A percentile compares a stretch with the other conserved stretches of the same genome.
These are phyloP conservation scores for Bombus superbus DNA, from an alignment of 1,140 invertebrate species.

Conservation along the genomic window DNA sequence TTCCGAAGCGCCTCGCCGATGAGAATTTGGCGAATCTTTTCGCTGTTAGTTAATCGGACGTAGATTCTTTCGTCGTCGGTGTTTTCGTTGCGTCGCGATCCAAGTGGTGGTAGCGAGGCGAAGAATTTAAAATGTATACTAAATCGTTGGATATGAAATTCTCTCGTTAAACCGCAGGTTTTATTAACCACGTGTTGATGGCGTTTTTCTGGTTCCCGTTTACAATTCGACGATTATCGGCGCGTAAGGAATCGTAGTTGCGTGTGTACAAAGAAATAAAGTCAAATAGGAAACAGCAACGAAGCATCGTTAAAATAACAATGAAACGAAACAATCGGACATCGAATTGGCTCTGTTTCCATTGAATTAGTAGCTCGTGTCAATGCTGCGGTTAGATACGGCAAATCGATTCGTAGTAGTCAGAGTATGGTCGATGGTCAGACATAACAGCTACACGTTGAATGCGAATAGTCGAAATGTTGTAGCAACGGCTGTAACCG, in stretches of 20 bases:
- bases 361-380: conserved; percentile 11
- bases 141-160: not conserved
- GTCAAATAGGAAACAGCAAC: not conserved
- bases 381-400: conserved; percentile 15
- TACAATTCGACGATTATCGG: not conserved
- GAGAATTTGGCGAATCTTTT: not conserved
- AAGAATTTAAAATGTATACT: too few relatives aligned
- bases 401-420: conserved; percentile 20
- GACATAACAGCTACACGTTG: not conserved
- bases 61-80: not conserved
- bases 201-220: not conserved
- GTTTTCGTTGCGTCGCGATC: not conserved
- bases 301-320: not conserved
- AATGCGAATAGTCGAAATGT: not conserved
- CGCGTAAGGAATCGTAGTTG: not conserved
- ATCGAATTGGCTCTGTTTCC: not conserved
- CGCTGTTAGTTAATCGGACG: not conserved
- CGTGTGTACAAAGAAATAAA: not conserved
- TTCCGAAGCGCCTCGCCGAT: too few relatives aligned
- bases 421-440: conserved; percentile 18
- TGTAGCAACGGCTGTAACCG: not conserved
- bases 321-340: conserved; percentile 18
- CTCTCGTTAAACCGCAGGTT: not conserved
- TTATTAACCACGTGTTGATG: not conserved
- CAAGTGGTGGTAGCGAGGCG: too few relatives aligned